These are phyloP conservation scores for Rhincodon typus DNA, from an alignment of 2,797 vertebrate species.

Conservation along the genomic window DNA sequence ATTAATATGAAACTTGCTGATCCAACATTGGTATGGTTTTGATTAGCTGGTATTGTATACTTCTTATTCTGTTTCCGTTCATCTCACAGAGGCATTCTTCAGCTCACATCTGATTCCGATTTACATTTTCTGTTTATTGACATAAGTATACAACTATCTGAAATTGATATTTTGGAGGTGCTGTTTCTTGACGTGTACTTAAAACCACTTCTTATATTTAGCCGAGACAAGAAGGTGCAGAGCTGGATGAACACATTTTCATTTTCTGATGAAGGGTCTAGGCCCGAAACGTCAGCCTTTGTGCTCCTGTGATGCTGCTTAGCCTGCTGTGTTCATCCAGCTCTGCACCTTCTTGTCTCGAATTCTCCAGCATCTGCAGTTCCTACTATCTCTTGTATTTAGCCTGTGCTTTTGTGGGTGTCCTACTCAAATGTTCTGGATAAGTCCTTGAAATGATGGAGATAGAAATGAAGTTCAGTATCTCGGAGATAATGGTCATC, in stretches of 20 bases:
- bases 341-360: too few species aligned
- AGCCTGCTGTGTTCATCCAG: too few species aligned
- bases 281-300: too few species aligned
- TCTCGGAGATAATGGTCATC: background rate
- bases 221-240: too few species aligned
- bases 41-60: constrained; percentile 31
- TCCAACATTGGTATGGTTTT: constrained; percentile 24
- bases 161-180: constrained; percentile 18
- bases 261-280: too few species aligned
- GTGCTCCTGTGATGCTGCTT: too few species aligned
- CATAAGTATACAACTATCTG: constrained; percentile 19
- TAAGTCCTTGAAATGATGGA: background rate
- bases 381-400: too few species aligned
- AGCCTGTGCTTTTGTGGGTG: background rate
- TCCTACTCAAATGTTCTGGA: background rate
- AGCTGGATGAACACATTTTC: too few species aligned
- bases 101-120: constrained; percentile 31
- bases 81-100: constrained; percentile 24
- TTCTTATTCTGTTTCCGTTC: constrained; percentile 32
- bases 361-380: too few species aligned
- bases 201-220: background rate
- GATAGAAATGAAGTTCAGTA: background rate
- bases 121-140: constrained; percentile 34
- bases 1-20: constrained; percentile 24
- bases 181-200: constrained; percentile 9